A percentile compares a stretch with the other conserved stretches of the same genome.
Evolutionary conservation across 2,113 vertebrate genomes (phyloP).

Genomic region (Prietella phreatophila): DNA sequence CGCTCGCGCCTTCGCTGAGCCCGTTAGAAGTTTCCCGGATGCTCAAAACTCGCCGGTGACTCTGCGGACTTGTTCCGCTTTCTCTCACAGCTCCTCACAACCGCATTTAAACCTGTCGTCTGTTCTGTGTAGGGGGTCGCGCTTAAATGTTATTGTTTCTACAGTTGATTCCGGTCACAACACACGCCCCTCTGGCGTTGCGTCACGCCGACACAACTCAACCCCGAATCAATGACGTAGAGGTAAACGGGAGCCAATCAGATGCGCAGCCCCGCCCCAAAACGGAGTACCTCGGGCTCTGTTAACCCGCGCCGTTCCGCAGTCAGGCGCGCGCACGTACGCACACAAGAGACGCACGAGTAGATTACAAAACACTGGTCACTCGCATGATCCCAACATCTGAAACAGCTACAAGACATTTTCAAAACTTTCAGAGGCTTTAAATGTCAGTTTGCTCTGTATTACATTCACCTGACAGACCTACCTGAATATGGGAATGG

Average conservation of each 20-base stretch:
- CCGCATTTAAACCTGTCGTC: background rate
- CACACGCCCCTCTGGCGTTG: conserved; percentile 57
- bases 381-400: no score
- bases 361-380: background rate
- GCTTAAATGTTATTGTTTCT: conserved; percentile 68
- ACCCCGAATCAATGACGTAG: conserved; percentile 2
- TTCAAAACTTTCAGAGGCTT: no score
- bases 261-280: background rate
- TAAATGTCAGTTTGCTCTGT: background rate
- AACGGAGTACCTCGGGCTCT: conserved; percentile 25
- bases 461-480: background rate
- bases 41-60: background rate
- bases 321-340: background rate
- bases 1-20: conserved; percentile 16
- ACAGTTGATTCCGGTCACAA: conserved; percentile 67
- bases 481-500: background rate
- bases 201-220: conserved; percentile 63
- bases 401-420: no score
- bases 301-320: conserved; percentile 42
- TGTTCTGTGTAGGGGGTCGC: background rate
- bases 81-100: background rate
- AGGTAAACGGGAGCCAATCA: conserved; percentile 58
- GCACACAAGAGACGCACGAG: background rate
- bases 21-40: conserved; percentile 31
- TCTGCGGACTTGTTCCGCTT: background rate